Base-by-base conservation (phyloP, 1,140 invertebrate genomes). In the Drosophila littoralis region DNA sequence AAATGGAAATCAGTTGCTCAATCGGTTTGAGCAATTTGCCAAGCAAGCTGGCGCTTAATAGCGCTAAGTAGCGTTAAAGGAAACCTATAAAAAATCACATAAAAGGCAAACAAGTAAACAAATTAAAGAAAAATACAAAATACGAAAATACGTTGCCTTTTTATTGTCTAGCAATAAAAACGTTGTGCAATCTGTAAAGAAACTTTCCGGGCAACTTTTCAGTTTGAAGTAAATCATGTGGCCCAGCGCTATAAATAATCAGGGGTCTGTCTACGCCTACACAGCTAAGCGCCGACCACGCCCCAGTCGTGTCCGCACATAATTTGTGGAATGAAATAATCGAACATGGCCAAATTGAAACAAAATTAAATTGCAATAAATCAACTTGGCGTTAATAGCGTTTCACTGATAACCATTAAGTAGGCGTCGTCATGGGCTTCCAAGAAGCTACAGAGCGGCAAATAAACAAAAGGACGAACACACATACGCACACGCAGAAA, bases 301-400 rank as follows among this genome's bases (percentile, higher is more conserved):
- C 79, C 82, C 58, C 72, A 68, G 65, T 88, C 79, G 79, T 88
- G 82, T 88, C 75, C 72, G 79, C 83, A 81, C 83, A 86, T 86
- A 86, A 85, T 85, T 85, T 85, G 82, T 76, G 82, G 79, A 82
- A 86, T 86, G 79, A 86, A 85, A 86, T 70, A 88, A 82, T 86
- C 69, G 81, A 68, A 74, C 68, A 75, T 66, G 75, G 75, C 65
- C 83, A 82, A 82, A 86, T 86, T 86, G 82, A 88, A 86, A 82
- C 75, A 77, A 86, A 86, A 86, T 88, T 88, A 86, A 86, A 86
- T 88, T 86, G 83, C 79, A 79, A 88, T 86, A 86, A 86, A 86
- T 86, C 82, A 88, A 68, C 75, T 72, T 79, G 83, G 83, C 79
- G 79, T 88, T 86, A 86, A 86, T 86, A 82, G 82, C 82, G 63